Base-by-base conservation (phyloP, 2,113 vertebrate genomes). In the Panthera leo region DNA sequence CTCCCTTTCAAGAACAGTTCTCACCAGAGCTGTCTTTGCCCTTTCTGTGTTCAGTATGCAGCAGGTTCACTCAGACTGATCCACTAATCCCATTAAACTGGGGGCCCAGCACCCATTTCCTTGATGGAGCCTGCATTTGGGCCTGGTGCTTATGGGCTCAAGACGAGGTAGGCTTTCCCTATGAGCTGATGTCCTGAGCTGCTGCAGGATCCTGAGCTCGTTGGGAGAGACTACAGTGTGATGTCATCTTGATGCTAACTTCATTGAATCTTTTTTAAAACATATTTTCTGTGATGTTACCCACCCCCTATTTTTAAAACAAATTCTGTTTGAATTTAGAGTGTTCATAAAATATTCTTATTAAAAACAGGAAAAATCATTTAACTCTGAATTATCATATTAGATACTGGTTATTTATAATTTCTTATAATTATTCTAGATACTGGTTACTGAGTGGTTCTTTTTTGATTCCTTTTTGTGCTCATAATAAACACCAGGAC, bases 331-430 rank as follows among this genome's bases (percentile, higher is more conserved):
- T 55, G 5, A 91, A 95, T 92, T 83, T 48, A 84, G 7, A 95
- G 83, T 96, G 45, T 84, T 92, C 53, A 75, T 84, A 76, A 92
- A 94, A 76, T 86, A 34, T 39, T 94, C n/a, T 76, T 23, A 91
- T 51, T 94, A 55, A 95, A 95, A 92, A 36, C 34, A 84, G n/a
- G 48, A 89, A 58, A 91, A 75, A 55, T 27, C 23, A 75, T 34
- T 58, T 85, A 61, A 71, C 21, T 78, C 65, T 90, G 29, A 87
- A 55, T 89, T 87, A 75, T 67, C 80, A 51, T 53, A 80, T 39
- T 39, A 82, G 36, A 31, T 61, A 27, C 14, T 48, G 45, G 42
- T 76, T 48, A 76, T 48, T 76, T 76, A 48, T 29, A 29, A 45
- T 78, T 76, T 15, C 16, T 70, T 70, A n/a, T 70, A 70, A n/a